Base-by-base conservation (phyloP, 2,888 invertebrate genomes). In the Lottia scabra region DNA sequence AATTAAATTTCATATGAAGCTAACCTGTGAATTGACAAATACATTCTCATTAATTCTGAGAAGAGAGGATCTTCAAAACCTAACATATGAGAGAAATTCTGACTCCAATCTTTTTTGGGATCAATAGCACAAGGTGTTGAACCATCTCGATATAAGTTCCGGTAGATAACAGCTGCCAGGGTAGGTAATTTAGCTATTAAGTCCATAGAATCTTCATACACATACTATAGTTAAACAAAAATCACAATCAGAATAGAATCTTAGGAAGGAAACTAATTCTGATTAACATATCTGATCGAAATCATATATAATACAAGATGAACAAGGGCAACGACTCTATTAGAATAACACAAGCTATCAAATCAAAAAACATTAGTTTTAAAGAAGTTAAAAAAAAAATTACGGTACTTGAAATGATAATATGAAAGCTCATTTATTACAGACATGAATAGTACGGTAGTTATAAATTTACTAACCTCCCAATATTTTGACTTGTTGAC, bases 131-230 rank as follows among this genome's bases (percentile, higher is more conserved):
- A 95, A 81, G 97, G 94, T 65, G 95, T 94, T 79, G 95, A 94
- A 75, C 95, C 95, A 85, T 95, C 95, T 80, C 94, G 91, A 80
- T 88, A 89, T 44, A 95, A 91, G 90, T 98, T 98, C 77, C 96
- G 93, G 91, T 98, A 98, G 86, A 98, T 97, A 19, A 96, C 95
- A 19, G 98, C 96, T 0, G 97, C 98, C 23, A 98, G 93, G 27
- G 96, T 96, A 0, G 98, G 97, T 87, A 98, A 91, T 90, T 98
- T 97, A 68, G 97, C 97, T 87, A 98, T 96, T 84, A 98, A 91
- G 90, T 97, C 95, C 96, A 98, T 97, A 19, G 96, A 92, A 90
- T 98, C 98, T 90, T 98, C 97, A 90, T 96, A 97, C 10, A 93
- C 92, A 87, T 93, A 93, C 93, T 92, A 85, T 10, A 89, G 81